A percentile compares a stretch with the other conserved stretches of the same genome.
Evolutionary conservation across 1,140 invertebrate genomes (phyloP).

Genomic region (Caenorhabditis brenneri): DNA sequence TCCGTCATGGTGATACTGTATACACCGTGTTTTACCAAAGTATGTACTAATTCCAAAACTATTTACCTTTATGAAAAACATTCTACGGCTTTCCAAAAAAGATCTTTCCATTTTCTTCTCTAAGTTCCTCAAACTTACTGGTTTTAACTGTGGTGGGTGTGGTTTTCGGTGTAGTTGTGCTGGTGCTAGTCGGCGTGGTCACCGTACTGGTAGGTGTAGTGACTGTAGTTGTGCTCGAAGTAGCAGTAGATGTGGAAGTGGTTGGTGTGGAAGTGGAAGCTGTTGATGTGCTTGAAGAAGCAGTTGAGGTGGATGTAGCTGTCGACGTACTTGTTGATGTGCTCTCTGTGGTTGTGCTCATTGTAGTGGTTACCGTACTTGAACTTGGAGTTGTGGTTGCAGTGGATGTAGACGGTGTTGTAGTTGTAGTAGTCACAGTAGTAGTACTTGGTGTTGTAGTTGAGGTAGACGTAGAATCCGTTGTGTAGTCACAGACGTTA

Average conservation of each 20-base stretch:
- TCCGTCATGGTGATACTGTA: too few species aligned
- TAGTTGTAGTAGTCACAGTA: not conserved
- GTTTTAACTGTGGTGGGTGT: not conserved
- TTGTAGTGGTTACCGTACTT: not conserved
- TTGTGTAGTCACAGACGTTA: not conserved
- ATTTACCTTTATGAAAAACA: too few species aligned
- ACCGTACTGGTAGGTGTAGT: too few species aligned
- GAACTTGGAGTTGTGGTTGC: not conserved
- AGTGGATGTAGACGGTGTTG: not conserved
- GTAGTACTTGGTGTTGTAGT: constrained; percentile 17
- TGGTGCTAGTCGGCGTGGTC: too few species aligned
- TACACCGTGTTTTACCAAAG: too few species aligned
- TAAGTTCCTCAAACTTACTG: not conserved
- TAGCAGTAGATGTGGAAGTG: too few species aligned
- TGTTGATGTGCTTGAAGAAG: not conserved
- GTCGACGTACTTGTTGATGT: not conserved
- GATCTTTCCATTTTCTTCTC: too few species aligned
- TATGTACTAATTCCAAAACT: too few species aligned
- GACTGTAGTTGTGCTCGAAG: too few species aligned
- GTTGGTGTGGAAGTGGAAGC: too few species aligned
- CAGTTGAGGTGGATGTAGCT: not conserved
- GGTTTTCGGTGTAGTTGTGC: too few species aligned
- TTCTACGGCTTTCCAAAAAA: too few species aligned
- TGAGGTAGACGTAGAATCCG: not conserved
- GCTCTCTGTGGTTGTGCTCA: not conserved